Evolutionary conservation across 1,140 invertebrate species (phyloP), one percentile per base, ranked within the genome.

Genomic region (Zaprionus camerounensis): DNA sequence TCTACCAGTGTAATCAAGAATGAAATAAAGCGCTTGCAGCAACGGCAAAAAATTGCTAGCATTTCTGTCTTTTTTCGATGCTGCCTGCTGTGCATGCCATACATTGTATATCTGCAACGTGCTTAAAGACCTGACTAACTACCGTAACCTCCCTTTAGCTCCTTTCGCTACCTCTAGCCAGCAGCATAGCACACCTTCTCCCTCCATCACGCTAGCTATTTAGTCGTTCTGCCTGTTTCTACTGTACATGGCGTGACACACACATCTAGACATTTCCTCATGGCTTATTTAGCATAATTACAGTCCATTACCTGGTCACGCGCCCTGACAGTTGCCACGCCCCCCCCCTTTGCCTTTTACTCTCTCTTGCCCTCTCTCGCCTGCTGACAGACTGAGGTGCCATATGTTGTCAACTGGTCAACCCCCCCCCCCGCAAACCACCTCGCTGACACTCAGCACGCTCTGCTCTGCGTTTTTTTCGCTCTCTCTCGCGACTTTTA

Each of bases 251-350:
- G 63, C 59, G 77, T 77, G 68, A 68, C 59, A 76, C 46, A 55
- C 62, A 74, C 71, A 57, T 72, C 68, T 59, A 20, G 46, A 22
- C 74, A 79, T 88, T 84, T 87, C 71, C 77, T 76, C 78, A 84
- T 81, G 84, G 75, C 84, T 88, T 87, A 88, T 88, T 87, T 87
- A 87, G 84, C 84, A 87, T 87, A 87, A 87, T 87, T 87, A 84
- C 84, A 84, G 85, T 88, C 84, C 84, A 87, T 87, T 87, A 87
- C 81, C 85, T 87, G 84, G 84, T 88, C 84, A 87, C 84, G 83
- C 83, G 80, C 69, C 26, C 57, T 80, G 55, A 57, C 72, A 31
- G 58, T 20, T 20, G 2, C 9, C 46, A 7, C 2, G 3, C n/a
- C 11, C 44, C 17, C 17, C 12, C 15, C n/a, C 13, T 44, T 34